These are phyloP conservation scores for Solenopsis invicta DNA, from an alignment of 1,140 invertebrate species.

Conservation along the genomic window DNA sequence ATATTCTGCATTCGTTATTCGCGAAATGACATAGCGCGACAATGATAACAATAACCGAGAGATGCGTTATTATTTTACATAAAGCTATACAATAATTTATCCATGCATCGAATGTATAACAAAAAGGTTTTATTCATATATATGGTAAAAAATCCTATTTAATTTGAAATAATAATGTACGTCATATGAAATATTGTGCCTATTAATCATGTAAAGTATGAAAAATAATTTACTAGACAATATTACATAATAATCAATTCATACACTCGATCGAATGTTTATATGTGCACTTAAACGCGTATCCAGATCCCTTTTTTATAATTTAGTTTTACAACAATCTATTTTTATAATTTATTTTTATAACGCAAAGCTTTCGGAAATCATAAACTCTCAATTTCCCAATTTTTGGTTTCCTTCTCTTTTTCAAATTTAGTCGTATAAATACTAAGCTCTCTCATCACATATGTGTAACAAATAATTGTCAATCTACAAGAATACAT, in stretches of 20 bases:
- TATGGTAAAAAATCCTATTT: neutral
- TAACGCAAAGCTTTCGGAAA: neutral
- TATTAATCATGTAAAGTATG: neutral
- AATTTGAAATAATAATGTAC: constrained; percentile 5
- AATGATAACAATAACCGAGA: constrained; percentile 27
- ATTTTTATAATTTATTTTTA: neutral
- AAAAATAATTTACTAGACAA: neutral
- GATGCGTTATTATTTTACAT: constrained; percentile 20
- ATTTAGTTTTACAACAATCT: neutral
- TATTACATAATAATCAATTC: neutral
- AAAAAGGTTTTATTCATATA: constrained; percentile 17
- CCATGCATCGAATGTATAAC: neutral
- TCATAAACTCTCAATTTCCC: neutral
- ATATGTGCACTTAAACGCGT: neutral
- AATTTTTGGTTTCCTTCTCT: neutral
- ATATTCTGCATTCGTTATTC: constrained; percentile 12
- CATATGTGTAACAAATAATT: neutral
- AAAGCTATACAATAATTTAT: constrained; percentile 30
- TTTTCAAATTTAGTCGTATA: neutral
- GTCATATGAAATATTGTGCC: neutral
- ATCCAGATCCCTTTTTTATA: too few species aligned
- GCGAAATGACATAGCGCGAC: neutral
- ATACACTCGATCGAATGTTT: neutral
- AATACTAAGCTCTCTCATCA: neutral
- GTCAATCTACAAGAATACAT: neutral